Conservation (phyloP, 2,797 vertebrate species). For the Halcyon badia region DNA sequence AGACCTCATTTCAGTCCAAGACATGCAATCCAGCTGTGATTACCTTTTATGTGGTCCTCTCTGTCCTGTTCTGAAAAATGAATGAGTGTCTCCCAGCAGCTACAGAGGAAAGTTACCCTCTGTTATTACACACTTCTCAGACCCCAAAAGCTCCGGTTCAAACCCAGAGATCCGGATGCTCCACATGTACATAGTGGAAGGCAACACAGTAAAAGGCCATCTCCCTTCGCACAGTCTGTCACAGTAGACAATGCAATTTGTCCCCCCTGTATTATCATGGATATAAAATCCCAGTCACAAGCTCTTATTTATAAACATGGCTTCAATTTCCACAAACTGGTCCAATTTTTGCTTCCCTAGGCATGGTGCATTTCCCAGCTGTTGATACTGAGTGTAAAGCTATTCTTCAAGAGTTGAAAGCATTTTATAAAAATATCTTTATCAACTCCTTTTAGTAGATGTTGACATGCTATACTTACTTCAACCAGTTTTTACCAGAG, state of each 20-base stretch:
- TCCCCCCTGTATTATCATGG: background rate
- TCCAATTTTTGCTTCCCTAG: background rate
- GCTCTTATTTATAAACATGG: background rate
- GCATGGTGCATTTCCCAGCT: background rate
- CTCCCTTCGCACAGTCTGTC: background rate
- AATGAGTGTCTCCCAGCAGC: background rate
- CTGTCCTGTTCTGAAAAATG: background rate
- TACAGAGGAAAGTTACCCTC: accelerated
- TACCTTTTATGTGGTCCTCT: background rate
- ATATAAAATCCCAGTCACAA: background rate
- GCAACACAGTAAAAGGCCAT: background rate
- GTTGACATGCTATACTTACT: background rate
- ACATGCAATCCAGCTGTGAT: background rate
- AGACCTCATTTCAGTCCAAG: background rate
- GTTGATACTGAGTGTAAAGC: background rate
- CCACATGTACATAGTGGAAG: too few species aligned
- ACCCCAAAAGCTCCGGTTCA: background rate
- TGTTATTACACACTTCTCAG: background rate
- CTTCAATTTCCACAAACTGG: background rate
- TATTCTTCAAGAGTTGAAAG: background rate
- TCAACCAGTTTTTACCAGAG: background rate
- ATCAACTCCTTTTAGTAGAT: background rate
- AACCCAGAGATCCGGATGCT: background rate
- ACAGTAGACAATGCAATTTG: background rate
- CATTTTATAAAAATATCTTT: background rate